Percentiles rank a stretch among this genome's conserved stretches.
Conservation (phyloP, 2,888 invertebrate genomes). For the Sarcophaga variegata region DNA sequence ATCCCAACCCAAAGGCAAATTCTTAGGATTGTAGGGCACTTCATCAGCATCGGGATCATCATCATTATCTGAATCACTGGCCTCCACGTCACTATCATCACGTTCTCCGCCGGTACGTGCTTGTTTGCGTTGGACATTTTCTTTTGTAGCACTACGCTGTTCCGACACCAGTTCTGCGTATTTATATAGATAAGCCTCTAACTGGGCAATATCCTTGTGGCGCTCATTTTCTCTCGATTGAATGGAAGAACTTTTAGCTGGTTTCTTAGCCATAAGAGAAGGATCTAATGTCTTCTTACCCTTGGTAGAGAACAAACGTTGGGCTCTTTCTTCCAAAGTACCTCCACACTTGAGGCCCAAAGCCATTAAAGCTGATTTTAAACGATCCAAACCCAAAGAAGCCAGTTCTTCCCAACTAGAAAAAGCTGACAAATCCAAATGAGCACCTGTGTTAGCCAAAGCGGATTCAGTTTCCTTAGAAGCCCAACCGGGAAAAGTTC, state of each 20-base stretch:
- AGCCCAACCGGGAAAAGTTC: conserved; percentile 97
- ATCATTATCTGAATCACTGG: conserved; percentile 89
- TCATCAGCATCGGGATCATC: conserved; percentile 94
- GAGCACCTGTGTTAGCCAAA: conserved; percentile 96
- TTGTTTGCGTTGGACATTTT: conserved; percentile 99
- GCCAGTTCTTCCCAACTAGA: conserved; percentile 98
- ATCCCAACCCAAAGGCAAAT: conserved; percentile 99
- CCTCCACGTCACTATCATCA: conserved; percentile 95
- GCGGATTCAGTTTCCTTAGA: conserved; percentile 97
- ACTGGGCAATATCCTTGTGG: conserved; percentile 92
- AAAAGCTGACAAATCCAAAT: conserved; percentile 98
- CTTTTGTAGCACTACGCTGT: conserved; percentile 95
- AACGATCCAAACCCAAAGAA: conserved; percentile 96
- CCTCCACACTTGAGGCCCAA: conserved; percentile 99
- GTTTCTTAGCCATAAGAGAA: conserved; percentile 93
- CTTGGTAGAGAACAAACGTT: conserved; percentile 97
- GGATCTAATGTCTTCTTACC: conserved; percentile 96
- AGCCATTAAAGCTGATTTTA: conserved; percentile 98
- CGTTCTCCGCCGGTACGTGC: conserved; percentile 96
- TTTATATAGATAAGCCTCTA: conserved; percentile 95
- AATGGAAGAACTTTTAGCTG: conserved; percentile 83
- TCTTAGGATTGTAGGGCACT: conserved; percentile 99
- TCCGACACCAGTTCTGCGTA: conserved; percentile 92
- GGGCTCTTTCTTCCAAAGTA: conserved; percentile 97
- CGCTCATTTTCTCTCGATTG: conserved; percentile 85